These are phyloP conservation scores for Ciconia boyciana DNA, from an alignment of 2,113 vertebrate species.

Conservation along the genomic window DNA sequence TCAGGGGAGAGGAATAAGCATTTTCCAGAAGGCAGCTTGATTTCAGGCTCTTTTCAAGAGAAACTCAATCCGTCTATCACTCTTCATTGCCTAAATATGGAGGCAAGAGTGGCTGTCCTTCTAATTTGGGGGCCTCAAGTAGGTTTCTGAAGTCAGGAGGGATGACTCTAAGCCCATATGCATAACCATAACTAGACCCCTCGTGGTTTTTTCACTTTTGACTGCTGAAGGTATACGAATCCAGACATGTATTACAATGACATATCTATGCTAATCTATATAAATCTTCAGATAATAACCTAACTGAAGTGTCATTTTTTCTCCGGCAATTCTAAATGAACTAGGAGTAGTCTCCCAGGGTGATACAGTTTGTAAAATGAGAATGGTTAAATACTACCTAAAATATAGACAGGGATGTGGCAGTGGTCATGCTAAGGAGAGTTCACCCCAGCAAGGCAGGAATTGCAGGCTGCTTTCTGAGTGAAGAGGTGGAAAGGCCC, in stretches of 20 bases:
- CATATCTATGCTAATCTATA: neutral
- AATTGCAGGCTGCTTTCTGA: neutral
- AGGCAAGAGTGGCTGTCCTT: neutral
- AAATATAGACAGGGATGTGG: neutral
- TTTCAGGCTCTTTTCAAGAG: neutral
- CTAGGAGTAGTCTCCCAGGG: neutral
- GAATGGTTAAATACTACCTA: neutral
- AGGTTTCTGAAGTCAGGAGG: neutral
- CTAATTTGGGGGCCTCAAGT: neutral
- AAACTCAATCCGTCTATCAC: neutral
- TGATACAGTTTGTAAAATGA: neutral
- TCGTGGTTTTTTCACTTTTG: neutral
- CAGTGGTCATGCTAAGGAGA: neutral
- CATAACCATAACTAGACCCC: neutral
- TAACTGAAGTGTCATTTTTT: neutral
- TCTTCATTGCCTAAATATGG: neutral
- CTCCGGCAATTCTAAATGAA: neutral
- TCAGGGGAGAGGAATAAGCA: neutral
- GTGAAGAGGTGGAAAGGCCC: neutral
- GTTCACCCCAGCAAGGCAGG: neutral
- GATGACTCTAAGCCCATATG: neutral
- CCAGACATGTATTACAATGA: neutral
- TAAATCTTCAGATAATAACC: conserved; percentile 4
- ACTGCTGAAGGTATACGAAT: neutral
- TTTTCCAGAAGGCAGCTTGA: neutral